These are phyloP conservation scores for Tiliacea citrago DNA, from an alignment of 2,888 invertebrate species.

Conservation along the genomic window DNA sequence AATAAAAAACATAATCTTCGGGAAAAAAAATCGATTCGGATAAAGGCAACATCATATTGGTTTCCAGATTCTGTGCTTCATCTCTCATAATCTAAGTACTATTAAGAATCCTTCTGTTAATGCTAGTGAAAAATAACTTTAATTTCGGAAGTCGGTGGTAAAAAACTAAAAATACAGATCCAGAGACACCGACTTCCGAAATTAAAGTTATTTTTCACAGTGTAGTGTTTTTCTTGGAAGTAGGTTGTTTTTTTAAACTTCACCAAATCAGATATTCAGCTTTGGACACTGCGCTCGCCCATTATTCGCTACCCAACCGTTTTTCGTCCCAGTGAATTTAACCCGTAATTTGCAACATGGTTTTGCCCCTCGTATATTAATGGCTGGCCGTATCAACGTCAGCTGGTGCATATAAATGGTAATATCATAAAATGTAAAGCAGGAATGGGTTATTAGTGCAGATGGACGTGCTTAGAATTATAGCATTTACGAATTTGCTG, in stretches of 20 bases:
- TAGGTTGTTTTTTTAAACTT: constrained; percentile 1
- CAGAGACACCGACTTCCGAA: too few relatives aligned
- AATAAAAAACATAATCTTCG: too few relatives aligned
- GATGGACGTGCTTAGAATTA: constrained; percentile 24
- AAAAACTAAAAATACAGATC: too few relatives aligned
- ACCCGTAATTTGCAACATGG: constrained; percentile 35
- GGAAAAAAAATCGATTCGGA: too few relatives aligned
- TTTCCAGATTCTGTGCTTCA: background rate
- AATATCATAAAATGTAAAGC: constrained; percentile 45
- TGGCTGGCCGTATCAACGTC: constrained; percentile 13
- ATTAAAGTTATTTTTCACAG: too few relatives aligned
- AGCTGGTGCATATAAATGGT: constrained; percentile 37
- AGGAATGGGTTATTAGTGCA: constrained; percentile 24
- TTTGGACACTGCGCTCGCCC: background rate
- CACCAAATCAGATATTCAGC: constrained; percentile 17
- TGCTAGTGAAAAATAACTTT: too few relatives aligned
- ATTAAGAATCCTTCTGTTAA: background rate
- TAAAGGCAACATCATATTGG: background rate
- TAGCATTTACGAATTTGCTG: background rate
- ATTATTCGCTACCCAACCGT: constrained; percentile 10
- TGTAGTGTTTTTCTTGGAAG: too few relatives aligned
- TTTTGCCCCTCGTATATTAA: constrained; percentile 31
- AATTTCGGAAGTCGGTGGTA: too few relatives aligned
- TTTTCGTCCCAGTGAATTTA: constrained; percentile 29
- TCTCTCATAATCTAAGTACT: background rate